Conservation (phyloP, 2,888 invertebrate species). For the Furcula furcula region DNA sequence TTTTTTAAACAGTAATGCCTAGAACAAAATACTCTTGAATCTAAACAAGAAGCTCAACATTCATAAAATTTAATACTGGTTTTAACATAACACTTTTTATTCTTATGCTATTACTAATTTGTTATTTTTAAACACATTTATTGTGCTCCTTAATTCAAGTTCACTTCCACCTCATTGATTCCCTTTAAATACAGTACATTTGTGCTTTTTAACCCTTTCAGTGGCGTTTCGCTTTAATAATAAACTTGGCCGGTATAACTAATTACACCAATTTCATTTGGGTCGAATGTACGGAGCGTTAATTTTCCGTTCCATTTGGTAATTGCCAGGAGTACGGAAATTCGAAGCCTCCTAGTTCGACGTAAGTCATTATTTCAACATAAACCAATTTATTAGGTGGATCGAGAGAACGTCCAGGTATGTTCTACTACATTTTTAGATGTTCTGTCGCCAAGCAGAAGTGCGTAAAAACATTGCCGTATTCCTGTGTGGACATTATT, state of each 20-base stretch:
- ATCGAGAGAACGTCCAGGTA: no score
- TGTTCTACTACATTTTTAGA: background rate
- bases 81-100: no score
- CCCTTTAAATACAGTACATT: background rate
- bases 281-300: constrained; percentile 28
- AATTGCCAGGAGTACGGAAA: constrained; percentile 32
- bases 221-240: constrained; percentile 30
- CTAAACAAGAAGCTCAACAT: no score
- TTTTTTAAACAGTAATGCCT: no score
- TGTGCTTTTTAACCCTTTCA: constrained; percentile 18
- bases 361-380: constrained; percentile 2
- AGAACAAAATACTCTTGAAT: no score
- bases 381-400: constrained; percentile 2
- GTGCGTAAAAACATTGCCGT: no score
- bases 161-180: background rate
- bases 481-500: no score
- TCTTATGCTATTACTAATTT: no score
- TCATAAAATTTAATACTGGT: no score
- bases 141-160: no score
- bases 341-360: constrained; percentile 15
- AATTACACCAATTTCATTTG: constrained; percentile 40
- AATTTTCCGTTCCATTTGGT: constrained; percentile 49
- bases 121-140: no score
- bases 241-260: constrained; percentile 17
- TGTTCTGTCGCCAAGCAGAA: no score